Evolutionary conservation across 2,888 invertebrate genomes (phyloP), one percentile per base, ranked within the genome.

Genomic region (Cantharis rufa): DNA sequence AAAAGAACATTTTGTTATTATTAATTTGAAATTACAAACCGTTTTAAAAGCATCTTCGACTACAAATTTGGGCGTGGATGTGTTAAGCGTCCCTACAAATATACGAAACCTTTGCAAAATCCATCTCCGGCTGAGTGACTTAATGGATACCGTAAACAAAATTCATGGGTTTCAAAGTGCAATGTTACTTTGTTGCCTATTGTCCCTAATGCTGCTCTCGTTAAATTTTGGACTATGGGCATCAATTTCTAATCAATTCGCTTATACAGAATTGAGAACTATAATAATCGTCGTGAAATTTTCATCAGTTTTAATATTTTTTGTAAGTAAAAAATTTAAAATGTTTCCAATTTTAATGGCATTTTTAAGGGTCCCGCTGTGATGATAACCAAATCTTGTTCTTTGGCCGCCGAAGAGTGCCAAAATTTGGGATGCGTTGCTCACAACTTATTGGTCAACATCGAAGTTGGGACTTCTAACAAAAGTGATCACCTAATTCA

Each of bases 221-320:
- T 24, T 71, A 27, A 71, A 71, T 24, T 61, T 61, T 62, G 71
- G 71, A 71, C 21, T 71, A 62, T 71, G 71, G 71, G 21, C 71
- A 24, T 15, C 48, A 9, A 16, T 21, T 27, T 24, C 61, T 1
- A 62, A 24, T 1, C 10, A n/a, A 10, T 61, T 24, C 11, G 3
- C 24, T 9, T 48, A 18, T 11, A 13, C 15, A 61, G 21, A 13
- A 18, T 11, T 70, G 11, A 32, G 48, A 70, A 48, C 61, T 3
- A 15, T 32, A 11, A 48, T 70, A 18, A 11, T 61, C 3, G 18
- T 61, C 0, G 15, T 18, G 21, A 71, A 62, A 27, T 71, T 71
- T 15, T 0, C 24, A 10, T 71, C 27, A 1, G 71, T 71, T 24
- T 10, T 71, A 21, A 10, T 71, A 3, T 71, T 24, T 62, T 71